phyloP scores from a whole-genome alignment of 2,113 vertebrate genomes.

The Aplodontia rufa region DNA sequence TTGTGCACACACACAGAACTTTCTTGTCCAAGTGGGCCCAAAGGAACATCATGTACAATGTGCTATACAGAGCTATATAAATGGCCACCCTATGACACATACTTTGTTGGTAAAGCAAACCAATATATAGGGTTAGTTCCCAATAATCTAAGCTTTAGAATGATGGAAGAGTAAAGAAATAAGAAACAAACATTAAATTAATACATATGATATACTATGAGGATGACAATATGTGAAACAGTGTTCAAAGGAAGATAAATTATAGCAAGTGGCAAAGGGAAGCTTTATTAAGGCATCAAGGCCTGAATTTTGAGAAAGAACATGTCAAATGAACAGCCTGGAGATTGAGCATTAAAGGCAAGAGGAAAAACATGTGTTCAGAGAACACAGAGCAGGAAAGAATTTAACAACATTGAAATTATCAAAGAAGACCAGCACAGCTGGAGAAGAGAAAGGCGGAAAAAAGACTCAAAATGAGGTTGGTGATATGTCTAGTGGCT shows the following conservation, averaged over 20 bases:
- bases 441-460: not conserved
- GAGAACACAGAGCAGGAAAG: conserved; percentile 32
- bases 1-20: not conserved
- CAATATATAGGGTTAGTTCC: not conserved
- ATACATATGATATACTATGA: not conserved
- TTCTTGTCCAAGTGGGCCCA: not conserved
- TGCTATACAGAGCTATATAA: not conserved
- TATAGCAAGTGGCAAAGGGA: not conserved
- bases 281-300: not conserved
- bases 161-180: not conserved
- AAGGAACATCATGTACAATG: not conserved
- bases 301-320: conserved; percentile 47
- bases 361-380: conserved; percentile 42
- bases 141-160: not conserved
- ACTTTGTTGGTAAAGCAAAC: not conserved
- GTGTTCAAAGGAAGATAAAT: not conserved
- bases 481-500: not conserved
- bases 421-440: conserved; percentile 54
- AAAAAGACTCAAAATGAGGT: conserved; percentile 32
- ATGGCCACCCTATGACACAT: not conserved
- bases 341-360: conserved; percentile 26
- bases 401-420: conserved; percentile 67
- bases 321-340: conserved; percentile 13
- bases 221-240: not conserved
- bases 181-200: not conserved